Percentiles rank a stretch among this genome's conserved stretches.
phyloP scores from a whole-genome alignment of 2,113 vertebrate genomes.

The Ahaetulla prasina region DNA sequence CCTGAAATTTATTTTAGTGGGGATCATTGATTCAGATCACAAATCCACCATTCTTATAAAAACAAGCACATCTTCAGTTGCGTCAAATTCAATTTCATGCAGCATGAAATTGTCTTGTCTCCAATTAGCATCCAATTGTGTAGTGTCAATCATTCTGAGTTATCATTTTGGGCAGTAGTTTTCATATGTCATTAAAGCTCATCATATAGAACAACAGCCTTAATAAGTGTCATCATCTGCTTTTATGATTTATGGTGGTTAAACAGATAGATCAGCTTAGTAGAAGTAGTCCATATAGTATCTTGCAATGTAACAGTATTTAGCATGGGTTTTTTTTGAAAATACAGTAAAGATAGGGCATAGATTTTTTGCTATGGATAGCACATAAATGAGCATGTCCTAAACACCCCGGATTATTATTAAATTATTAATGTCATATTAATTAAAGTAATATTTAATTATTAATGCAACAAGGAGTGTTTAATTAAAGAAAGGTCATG shows the following conservation, averaged over 20 bases:
- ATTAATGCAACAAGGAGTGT: background rate
- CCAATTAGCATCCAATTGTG: constrained; percentile 40
- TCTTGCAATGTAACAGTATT: background rate
- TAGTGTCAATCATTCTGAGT: constrained; percentile 26
- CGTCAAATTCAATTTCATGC: constrained; percentile 33
- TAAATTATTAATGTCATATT: background rate
- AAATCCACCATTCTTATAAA: constrained; percentile 22
- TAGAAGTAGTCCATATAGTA: background rate
- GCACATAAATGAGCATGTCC: constrained; percentile 12
- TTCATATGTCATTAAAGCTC: constrained; percentile 5
- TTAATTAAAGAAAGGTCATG: constrained; percentile 4
- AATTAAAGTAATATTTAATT: background rate
- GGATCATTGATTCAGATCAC: background rate
- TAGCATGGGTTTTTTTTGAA: background rate
- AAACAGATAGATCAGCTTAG: constrained; percentile 3
- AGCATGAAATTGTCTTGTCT: constrained; percentile 33
- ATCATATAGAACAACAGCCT: constrained; percentile 18
- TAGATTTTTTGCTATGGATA: background rate
- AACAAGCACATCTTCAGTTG: constrained; percentile 18
- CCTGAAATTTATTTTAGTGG: background rate
- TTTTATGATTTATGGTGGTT: constrained; percentile 1
- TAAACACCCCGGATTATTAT: background rate
- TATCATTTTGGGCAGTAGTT: constrained; percentile 16
- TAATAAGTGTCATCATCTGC: constrained; percentile 1
- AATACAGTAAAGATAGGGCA: background rate